Conservation (phyloP, 2,797 vertebrate species). For the Rhadinocentrus ornatus region DNA sequence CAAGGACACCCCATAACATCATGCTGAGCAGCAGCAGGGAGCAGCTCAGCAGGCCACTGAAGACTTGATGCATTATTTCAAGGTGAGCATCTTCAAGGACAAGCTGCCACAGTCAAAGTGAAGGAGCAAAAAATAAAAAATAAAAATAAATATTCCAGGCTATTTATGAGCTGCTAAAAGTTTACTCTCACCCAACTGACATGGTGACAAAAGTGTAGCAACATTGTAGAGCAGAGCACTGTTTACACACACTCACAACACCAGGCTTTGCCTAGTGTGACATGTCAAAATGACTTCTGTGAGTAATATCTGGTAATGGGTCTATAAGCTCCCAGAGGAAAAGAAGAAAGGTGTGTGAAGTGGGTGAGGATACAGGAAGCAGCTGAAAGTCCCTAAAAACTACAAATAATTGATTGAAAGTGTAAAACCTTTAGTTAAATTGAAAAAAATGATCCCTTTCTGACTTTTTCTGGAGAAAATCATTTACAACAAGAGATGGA, state of each 20-base stretch:
- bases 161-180: slow-evolving; percentile 7
- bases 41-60: slow-evolving; percentile 42
- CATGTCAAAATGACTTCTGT: neutral
- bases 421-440: too few species aligned
- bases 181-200: slow-evolving; percentile 4
- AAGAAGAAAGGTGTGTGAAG: too few species aligned
- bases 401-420: neutral
- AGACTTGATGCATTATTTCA: slow-evolving; percentile 42
- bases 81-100: slow-evolving; percentile 62
- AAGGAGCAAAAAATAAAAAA: neutral
- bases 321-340: neutral
- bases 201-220: neutral
- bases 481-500: neutral
- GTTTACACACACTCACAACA: neutral
- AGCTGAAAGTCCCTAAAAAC: neutral
- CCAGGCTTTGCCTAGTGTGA: neutral
- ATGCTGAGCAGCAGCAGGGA: slow-evolving; percentile 55
- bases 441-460: too few species aligned
- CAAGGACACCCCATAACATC: slow-evolving; percentile 50
- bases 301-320: neutral
- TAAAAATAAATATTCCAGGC: slow-evolving; percentile 5
- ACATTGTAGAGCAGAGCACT: neutral
- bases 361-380: neutral
- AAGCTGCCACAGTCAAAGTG: slow-evolving; percentile 18
- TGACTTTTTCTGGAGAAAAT: neutral